A percentile compares a stretch with the other conserved stretches of the same genome.
phyloP scores from a whole-genome alignment of 1,140 invertebrate genomes.

The Pemphigus obesinymphae region DNA sequence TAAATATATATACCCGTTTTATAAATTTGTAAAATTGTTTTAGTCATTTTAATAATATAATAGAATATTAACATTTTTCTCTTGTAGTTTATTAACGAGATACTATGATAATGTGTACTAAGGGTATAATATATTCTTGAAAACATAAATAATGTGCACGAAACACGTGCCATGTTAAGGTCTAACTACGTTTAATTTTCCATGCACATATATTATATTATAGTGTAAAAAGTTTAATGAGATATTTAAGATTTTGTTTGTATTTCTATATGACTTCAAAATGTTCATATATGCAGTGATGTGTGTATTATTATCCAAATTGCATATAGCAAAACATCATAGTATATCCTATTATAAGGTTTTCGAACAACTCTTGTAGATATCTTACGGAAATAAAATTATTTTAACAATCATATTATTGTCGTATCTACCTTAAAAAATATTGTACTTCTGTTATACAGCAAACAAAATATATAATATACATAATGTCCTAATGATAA shows the following conservation, averaged over 20 bases:
- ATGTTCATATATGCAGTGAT: background rate
- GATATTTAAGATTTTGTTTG: background rate
- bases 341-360: background rate
- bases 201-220: background rate
- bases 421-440: no score
- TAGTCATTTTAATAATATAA: background rate
- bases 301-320: background rate
- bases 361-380: background rate
- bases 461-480: no score
- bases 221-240: background rate
- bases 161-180: slow-evolving; percentile 1
- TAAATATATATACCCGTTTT: no score
- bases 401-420: background rate
- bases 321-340: background rate
- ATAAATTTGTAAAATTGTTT: no score
- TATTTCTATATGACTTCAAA: background rate
- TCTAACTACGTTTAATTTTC: slow-evolving; percentile 17
- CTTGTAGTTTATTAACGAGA: background rate
- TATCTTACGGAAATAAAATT: background rate
- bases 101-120: background rate
- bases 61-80: background rate
- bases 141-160: slow-evolving; percentile 4
- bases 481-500: no score
- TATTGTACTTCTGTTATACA: no score
- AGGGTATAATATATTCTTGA: background rate